phyloP scores from a whole-genome alignment of 2,797 vertebrate species.

The Melanotaenia nigrans region DNA sequence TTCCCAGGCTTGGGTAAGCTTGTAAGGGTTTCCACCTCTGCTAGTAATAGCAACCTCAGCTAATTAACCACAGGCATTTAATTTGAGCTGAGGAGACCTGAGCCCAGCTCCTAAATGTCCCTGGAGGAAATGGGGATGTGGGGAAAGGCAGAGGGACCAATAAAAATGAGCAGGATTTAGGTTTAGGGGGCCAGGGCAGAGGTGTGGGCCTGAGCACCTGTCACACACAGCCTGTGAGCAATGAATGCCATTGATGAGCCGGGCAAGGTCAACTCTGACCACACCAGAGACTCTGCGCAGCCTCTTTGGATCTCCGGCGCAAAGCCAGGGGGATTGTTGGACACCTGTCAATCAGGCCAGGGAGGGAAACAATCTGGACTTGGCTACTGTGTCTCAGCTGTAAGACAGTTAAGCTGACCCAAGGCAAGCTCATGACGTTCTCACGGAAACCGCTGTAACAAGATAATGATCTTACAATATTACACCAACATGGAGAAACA shows the following conservation, averaged over 20 bases:
- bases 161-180: conserved; percentile 68
- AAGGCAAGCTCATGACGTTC: conserved; percentile 72
- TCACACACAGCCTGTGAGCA: conserved; percentile 67
- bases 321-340: conserved; percentile 81
- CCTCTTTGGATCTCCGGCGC: conserved; percentile 78
- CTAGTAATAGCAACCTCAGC: conserved; percentile 60
- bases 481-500: conserved; percentile 64
- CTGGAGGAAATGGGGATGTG: conserved; percentile 57
- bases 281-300: conserved; percentile 51
- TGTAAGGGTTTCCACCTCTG: conserved; percentile 51
- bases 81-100: conserved; percentile 64
- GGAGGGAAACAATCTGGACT: conserved; percentile 63
- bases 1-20: conserved; percentile 44
- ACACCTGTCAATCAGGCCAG: conserved; percentile 82
- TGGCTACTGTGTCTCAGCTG: conserved; percentile 69
- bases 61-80: conserved; percentile 74
- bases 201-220: conserved; percentile 78
- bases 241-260: conserved; percentile 75
- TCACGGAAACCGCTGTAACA: conserved; percentile 74
- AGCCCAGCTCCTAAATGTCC: conserved; percentile 46
- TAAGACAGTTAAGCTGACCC: conserved; percentile 59
- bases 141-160: conserved; percentile 51
- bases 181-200: conserved; percentile 43
- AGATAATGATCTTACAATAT: conserved; percentile 77
- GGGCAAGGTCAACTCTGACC: conserved; percentile 65